Evolutionary conservation across 2,888 invertebrate genomes (phyloP), one percentile per base, ranked within the genome.

Genomic region (Cybosia mesomella): DNA sequence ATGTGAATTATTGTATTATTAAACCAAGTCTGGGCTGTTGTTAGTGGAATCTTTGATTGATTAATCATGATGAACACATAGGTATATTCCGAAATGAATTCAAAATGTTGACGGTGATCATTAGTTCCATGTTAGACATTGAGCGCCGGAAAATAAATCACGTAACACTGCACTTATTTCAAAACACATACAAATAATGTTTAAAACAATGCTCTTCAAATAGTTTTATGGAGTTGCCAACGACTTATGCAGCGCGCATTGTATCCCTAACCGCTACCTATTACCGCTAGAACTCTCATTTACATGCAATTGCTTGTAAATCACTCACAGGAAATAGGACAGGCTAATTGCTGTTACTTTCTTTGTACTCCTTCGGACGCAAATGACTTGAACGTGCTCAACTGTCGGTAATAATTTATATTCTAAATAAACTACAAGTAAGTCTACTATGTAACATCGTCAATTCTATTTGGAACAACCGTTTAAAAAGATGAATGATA

Each of bases 301-400:
- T 75, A 69, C 73, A 80, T 79, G 57, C 66, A 70, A 74, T 76
- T 73, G 73, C 67, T 79, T 80, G 75, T 77, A 81, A 80, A 80
- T 80, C 80, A 79, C 70, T 78, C 72, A 72, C 73, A 73, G 79
- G 76, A 81, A 84, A 83, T 79, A 73, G 76, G 73, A 73, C 75
- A 64, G 69, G 79, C 80, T 76, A 79, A 83, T 82, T 77, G 79
- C 80, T 75, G 74, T 79, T 79, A 72, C 76, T 82, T 83, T 82
- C 77, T 76, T 77, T 70, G 70, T 74, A 79, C 74, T 69, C 72
- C 75, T 73, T 75, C 70, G 71, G 75, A 79, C 74, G 72, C 73
- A 77, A 84, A 86, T 80, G 84, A 76, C 64, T 67, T 61, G 80
- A 76, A 85, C 87, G 87, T 87, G 87, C 82, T 77, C 68, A 59